phyloP scores from a whole-genome alignment of 1,140 invertebrate genomes.

The Drosophila ogumai region DNA sequence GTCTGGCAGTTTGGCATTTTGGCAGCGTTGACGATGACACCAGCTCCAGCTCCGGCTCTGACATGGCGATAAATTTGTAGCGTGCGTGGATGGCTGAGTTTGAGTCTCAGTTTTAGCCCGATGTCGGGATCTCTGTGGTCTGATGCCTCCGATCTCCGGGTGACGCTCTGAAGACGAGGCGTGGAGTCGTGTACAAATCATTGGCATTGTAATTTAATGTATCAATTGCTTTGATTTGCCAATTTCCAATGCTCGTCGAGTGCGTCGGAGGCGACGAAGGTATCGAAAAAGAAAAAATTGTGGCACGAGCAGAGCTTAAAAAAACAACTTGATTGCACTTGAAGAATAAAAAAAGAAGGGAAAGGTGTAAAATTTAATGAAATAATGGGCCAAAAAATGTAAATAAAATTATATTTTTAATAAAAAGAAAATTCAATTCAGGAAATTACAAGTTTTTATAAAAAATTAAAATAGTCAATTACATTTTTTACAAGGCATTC shows the following conservation, averaged over 20 bases:
- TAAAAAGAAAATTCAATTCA: neutral
- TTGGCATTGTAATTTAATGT: slow-evolving; percentile 84
- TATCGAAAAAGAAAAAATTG: slow-evolving; percentile 32
- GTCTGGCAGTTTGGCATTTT: slow-evolving; percentile 63
- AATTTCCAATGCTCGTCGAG: slow-evolving; percentile 68
- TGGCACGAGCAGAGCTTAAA: slow-evolving; percentile 67
- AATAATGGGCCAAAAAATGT: neutral
- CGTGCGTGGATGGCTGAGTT: slow-evolving; percentile 65
- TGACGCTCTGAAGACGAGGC: slow-evolving; percentile 64
- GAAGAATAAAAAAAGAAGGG: neutral
- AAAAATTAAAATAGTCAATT: too few species aligned
- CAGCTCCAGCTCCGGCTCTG: slow-evolving; percentile 39
- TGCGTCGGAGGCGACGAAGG: slow-evolving; percentile 70
- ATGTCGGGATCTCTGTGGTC: slow-evolving; percentile 4
- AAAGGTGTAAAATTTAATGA: neutral
- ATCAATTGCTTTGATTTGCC: slow-evolving; percentile 84
- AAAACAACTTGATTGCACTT: slow-evolving; percentile 14
- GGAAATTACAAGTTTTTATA: too few species aligned
- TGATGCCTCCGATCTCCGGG: slow-evolving; percentile 18
- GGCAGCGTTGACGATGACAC: slow-evolving; percentile 74
- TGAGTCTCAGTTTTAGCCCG: slow-evolving; percentile 1
- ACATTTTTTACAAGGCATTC: too few species aligned
- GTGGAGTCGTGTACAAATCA: slow-evolving; percentile 81
- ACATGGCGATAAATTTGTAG: slow-evolving; percentile 73
- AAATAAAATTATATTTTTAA: neutral